Percentiles rank a stretch among this genome's conserved stretches.
Conservation (phyloP, 2,888 invertebrate genomes). For the Tetragonula carbonaria region DNA sequence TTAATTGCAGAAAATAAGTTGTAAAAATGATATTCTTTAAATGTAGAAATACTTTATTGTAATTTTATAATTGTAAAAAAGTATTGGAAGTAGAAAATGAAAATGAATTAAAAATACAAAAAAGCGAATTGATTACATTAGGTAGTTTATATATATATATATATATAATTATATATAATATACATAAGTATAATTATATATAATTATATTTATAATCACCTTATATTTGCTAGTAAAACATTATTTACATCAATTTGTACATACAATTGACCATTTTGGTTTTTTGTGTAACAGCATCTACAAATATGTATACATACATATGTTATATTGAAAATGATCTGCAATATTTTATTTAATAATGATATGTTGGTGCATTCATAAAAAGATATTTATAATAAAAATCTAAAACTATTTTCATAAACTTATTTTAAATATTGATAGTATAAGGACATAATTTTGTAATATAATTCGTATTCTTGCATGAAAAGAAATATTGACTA, state of each 20-base stretch:
- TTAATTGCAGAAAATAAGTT: not conserved
- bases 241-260: slow-evolving; percentile 79
- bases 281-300: slow-evolving; percentile 52
- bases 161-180: no score
- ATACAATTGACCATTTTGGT: slow-evolving; percentile 70
- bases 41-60: not conserved
- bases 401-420: slow-evolving; percentile 21
- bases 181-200: not conserved
- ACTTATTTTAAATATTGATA: slow-evolving; percentile 23
- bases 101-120: slow-evolving; percentile 1
- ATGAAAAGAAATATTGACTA: slow-evolving; percentile 65
- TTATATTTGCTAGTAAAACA: slow-evolving; percentile 71
- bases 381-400: slow-evolving; percentile 6
- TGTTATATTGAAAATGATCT: slow-evolving; percentile 10
- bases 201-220: slow-evolving; percentile 65
- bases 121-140: slow-evolving; percentile 24
- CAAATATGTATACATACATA: slow-evolving; percentile 3
- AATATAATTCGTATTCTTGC: slow-evolving; percentile 31
- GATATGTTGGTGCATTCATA: slow-evolving; percentile 28
- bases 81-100: not conserved
- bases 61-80: not conserved
- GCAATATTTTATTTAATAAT: slow-evolving; percentile 22
- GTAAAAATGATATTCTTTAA: not conserved
- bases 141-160: slow-evolving; percentile 44
- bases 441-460: slow-evolving; percentile 26